Conservation (phyloP, 2,888 invertebrate genomes). For the Ectemnius continuus region DNA sequence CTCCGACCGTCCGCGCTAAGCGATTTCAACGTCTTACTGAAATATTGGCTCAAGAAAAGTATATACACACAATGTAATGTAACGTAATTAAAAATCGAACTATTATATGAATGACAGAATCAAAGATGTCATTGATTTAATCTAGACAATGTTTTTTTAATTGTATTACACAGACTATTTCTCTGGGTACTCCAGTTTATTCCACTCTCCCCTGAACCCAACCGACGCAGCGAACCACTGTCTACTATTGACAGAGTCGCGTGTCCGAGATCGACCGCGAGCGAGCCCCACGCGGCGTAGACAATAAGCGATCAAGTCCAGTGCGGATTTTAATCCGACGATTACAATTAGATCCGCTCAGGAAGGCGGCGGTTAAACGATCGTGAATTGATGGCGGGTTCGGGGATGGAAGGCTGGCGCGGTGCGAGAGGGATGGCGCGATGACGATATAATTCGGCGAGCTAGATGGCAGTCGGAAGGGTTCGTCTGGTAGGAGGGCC, state of each 20-base stretch:
- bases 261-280: neutral
- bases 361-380: slow-evolving; percentile 44
- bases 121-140: too few relatives aligned
- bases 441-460: slow-evolving; percentile 47
- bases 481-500: slow-evolving; percentile 42
- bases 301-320: slow-evolving; percentile 1
- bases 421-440: slow-evolving; percentile 44
- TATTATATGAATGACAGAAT: too few relatives aligned
- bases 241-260: too few relatives aligned
- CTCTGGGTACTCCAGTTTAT: too few relatives aligned
- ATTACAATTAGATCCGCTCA: slow-evolving; percentile 42
- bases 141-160: too few relatives aligned
- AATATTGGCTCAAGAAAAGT: neutral
- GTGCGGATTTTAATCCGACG: slow-evolving; percentile 36
- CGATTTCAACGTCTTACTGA: neutral
- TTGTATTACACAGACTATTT: too few relatives aligned
- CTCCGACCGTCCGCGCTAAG: slow-evolving; percentile 8
- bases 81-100: too few relatives aligned
- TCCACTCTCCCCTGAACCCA: too few relatives aligned
- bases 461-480: too few relatives aligned
- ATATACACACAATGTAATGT: neutral
- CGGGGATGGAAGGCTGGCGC: slow-evolving; percentile 20
- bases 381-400: slow-evolving; percentile 35
- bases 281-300: neutral
- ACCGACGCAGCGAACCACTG: too few relatives aligned